phyloP scores from a whole-genome alignment of 1,140 invertebrate species.

The Eriosoma lanigerum region DNA sequence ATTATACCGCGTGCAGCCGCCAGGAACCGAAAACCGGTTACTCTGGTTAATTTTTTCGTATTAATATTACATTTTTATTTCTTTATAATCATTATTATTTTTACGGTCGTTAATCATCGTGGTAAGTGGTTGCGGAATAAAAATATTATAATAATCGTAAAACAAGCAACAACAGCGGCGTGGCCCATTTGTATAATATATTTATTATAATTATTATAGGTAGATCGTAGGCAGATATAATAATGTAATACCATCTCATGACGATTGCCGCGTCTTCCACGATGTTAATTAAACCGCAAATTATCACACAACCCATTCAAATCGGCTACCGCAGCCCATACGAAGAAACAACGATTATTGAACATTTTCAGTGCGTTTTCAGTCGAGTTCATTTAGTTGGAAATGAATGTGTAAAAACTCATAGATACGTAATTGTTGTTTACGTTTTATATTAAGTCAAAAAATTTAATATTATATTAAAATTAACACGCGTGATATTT shows the following conservation, averaged over 20 bases:
- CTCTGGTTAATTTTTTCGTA: not conserved
- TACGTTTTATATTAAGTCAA: no score
- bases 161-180: not conserved
- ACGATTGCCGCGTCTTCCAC: not conserved
- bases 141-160: not conserved
- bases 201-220: no score
- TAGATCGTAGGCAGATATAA: no score
- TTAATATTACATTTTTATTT: conserved; percentile 25
- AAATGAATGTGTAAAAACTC: no score
- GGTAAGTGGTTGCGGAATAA: conserved; percentile 34
- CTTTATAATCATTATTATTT: not conserved
- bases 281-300: conserved; percentile 15
- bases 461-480: no score
- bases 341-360: no score
- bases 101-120: conserved; percentile 25
- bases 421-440: no score
- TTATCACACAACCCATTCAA: not conserved
- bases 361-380: no score
- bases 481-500: no score
- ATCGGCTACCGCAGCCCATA: not conserved
- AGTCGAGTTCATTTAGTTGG: no score
- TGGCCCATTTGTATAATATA: not conserved
- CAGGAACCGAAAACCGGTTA: not conserved
- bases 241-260: no score
- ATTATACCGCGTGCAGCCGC: not conserved